A percentile compares a stretch with the other conserved stretches of the same genome.
These are phyloP conservation scores for Pseudonaja textilis DNA, from an alignment of 2,113 vertebrate species.

Conservation along the genomic window DNA sequence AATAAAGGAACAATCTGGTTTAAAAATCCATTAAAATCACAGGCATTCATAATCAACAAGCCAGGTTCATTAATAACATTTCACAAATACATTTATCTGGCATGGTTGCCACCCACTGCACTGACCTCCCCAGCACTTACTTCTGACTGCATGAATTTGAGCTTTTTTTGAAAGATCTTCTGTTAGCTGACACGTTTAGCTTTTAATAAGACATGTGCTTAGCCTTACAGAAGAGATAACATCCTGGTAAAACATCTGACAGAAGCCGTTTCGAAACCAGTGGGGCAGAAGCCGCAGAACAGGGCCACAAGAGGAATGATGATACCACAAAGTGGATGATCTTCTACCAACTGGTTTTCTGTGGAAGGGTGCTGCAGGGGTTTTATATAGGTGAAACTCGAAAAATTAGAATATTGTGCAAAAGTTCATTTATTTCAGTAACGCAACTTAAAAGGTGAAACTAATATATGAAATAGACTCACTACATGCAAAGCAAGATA, in stretches of 20 bases:
- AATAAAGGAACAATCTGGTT: not conserved
- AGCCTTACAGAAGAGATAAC: not conserved
- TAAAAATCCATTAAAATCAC: not conserved
- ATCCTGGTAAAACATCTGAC: not conserved
- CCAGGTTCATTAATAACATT: not conserved
- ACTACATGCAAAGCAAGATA: no score
- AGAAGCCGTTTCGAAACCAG: not conserved
- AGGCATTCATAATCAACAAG: not conserved
- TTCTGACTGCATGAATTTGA: not conserved
- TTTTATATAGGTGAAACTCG: not conserved
- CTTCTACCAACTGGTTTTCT: not conserved
- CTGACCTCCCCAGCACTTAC: not conserved
- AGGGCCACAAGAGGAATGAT: not conserved
- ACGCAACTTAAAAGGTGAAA: no score
- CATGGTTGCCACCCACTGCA: not conserved
- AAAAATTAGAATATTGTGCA: no score
- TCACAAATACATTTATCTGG: not conserved
- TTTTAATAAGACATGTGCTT: not conserved
- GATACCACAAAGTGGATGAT: not conserved
- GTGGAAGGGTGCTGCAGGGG: not conserved
- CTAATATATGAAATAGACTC: no score
- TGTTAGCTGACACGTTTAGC: not conserved
- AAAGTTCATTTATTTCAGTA: no score
- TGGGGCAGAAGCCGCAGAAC: not conserved
- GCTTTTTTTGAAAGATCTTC: not conserved